Percentiles rank a stretch among this genome's conserved stretches.
phyloP scores from a whole-genome alignment of 1,140 invertebrate genomes.

The Pseudoatta argentina region DNA sequence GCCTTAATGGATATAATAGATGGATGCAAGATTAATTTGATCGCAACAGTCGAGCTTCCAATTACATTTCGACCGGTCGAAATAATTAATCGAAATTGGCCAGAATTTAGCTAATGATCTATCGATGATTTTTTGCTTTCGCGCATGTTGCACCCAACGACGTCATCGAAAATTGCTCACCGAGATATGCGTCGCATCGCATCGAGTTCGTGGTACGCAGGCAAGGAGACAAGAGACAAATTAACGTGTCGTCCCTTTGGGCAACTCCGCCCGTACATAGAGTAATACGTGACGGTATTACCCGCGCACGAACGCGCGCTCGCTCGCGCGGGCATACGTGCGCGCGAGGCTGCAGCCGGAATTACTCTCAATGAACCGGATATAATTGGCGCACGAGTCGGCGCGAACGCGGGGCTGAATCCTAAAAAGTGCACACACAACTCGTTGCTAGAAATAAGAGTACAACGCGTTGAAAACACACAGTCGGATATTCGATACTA shows the following conservation, averaged over 20 bases:
- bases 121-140: background rate
- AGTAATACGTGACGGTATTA: constrained; percentile 58
- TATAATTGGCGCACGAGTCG: constrained; percentile 61
- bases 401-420: constrained; percentile 46
- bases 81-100: constrained; percentile 53
- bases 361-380: constrained; percentile 57
- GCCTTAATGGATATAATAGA: background rate
- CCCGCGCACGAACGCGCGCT: constrained; percentile 31
- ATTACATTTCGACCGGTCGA: constrained; percentile 8
- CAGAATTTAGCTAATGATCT: constrained; percentile 40
- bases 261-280: constrained; percentile 44
- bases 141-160: background rate
- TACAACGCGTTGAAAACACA: background rate
- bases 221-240: constrained; percentile 62
- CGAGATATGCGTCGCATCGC: constrained; percentile 16
- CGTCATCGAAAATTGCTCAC: constrained; percentile 36
- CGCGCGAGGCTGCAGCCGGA: constrained; percentile 34
- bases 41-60: background rate
- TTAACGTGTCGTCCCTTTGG: constrained; percentile 55
- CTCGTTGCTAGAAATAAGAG: constrained; percentile 20
- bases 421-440: constrained; percentile 55
- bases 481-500: constrained; percentile 20
- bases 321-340: constrained; percentile 41
- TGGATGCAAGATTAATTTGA: constrained; percentile 25
- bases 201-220: constrained; percentile 5